Percentiles rank a stretch among this genome's conserved stretches.
Evolutionary conservation across 2,797 vertebrate species (phyloP).

Genomic region (Clarias platycephalus): DNA sequence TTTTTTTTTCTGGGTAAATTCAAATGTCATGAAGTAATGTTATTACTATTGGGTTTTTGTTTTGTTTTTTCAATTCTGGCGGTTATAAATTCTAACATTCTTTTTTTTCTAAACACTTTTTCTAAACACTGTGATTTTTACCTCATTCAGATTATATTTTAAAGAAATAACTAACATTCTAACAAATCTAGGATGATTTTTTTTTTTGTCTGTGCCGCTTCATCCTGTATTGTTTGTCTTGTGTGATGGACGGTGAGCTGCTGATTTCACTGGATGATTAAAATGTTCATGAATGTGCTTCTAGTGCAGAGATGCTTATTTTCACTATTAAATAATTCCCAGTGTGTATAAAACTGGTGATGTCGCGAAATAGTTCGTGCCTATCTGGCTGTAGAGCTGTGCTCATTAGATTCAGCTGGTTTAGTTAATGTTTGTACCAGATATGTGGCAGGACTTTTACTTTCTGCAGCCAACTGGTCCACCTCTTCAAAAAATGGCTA

Average conservation of each 20-base stretch:
- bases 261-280: slow-evolving; percentile 59
- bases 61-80: slow-evolving; percentile 14
- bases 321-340: background rate
- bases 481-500: too few relatives aligned
- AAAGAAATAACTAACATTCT: slow-evolving; percentile 50
- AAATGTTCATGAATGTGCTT: slow-evolving; percentile 20
- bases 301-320: background rate
- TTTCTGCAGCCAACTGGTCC: too few relatives aligned
- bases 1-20: slow-evolving; percentile 29
- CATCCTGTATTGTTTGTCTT: slow-evolving; percentile 49
- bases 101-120: slow-evolving; percentile 56
- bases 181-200: slow-evolving; percentile 43
- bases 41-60: slow-evolving; percentile 20
- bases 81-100: slow-evolving; percentile 24
- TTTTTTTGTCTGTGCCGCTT: slow-evolving; percentile 49
- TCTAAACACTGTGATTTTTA: slow-evolving; percentile 60
- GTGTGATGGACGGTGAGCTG: slow-evolving; percentile 54
- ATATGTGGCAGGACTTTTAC: too few relatives aligned
- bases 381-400: too few relatives aligned
- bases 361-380: too few relatives aligned
- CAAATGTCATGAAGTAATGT: slow-evolving; percentile 10
- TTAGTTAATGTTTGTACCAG: too few relatives aligned
- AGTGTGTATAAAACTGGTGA: background rate
- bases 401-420: too few relatives aligned
- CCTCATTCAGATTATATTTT: slow-evolving; percentile 48